Conservation (phyloP, 2,888 invertebrate species). For the Cremastobaeus sp. region DNA sequence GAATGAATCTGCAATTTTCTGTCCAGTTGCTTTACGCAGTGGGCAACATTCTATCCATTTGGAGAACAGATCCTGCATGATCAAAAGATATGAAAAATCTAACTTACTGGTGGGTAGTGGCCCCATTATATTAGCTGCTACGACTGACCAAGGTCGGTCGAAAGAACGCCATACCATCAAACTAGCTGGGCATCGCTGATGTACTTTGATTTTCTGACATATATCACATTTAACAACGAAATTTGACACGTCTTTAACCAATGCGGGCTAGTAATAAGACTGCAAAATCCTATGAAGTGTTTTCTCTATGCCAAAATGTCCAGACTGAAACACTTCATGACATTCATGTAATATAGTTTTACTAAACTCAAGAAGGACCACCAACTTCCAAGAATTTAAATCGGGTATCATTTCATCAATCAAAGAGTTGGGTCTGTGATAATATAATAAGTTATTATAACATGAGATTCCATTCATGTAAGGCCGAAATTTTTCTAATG, state of each 20-base stretch:
- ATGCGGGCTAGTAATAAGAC: background rate
- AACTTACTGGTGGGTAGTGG: too few species aligned
- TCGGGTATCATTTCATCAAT: background rate
- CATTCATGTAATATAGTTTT: too few species aligned
- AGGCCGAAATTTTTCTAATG: conserved; percentile 12
- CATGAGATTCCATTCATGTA: conserved; percentile 16
- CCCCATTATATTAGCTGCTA: too few species aligned
- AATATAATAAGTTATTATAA: too few species aligned
- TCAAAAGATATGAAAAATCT: too few species aligned
- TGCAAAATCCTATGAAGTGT: background rate
- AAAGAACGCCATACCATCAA: too few species aligned
- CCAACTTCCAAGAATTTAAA: background rate
- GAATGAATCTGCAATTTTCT: conserved; percentile 2
- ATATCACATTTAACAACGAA: background rate
- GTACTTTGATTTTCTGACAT: background rate
- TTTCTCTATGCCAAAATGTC: background rate
- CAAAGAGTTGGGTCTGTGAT: background rate
- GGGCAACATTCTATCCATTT: conserved; percentile 4
- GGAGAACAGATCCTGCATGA: too few species aligned
- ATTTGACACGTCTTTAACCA: too few species aligned
- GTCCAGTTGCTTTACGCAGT: background rate
- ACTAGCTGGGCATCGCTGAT: too few species aligned
- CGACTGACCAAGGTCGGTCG: too few species aligned
- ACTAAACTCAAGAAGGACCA: too few species aligned
- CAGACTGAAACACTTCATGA: too few species aligned